phyloP scores from a whole-genome alignment of 2,797 vertebrate species.

The Sebastes diaconus region DNA sequence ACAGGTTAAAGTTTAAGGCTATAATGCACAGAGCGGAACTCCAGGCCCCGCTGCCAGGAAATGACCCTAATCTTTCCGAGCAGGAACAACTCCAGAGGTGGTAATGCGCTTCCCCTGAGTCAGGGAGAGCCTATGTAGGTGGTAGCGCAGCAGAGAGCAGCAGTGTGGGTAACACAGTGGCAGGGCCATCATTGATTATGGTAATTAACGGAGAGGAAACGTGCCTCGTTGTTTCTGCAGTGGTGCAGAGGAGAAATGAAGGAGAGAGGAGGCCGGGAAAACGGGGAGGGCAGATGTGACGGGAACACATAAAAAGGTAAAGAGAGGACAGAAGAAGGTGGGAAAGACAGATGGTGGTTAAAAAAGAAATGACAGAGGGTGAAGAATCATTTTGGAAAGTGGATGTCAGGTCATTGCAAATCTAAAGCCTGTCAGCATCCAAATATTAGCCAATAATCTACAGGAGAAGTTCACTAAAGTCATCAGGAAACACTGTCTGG shows the following conservation, averaged over 20 bases:
- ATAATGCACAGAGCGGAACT: conserved; percentile 52
- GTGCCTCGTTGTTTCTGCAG: conserved; percentile 33
- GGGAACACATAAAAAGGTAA: conserved; percentile 22
- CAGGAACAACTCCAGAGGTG: conserved; percentile 44
- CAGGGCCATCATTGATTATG: conserved; percentile 59
- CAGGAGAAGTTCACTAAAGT: neutral
- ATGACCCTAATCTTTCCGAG: conserved; percentile 69
- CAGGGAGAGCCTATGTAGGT: conserved; percentile 7
- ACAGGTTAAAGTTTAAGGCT: conserved; percentile 64
- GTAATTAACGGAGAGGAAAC: conserved; percentile 60
- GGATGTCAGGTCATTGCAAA: neutral
- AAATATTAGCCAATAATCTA: neutral
- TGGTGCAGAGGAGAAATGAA: conserved; percentile 30
- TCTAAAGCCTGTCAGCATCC: neutral
- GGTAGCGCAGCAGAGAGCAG: conserved; percentile 9
- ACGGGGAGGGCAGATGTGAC: conserved; percentile 8
- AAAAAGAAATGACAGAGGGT: neutral
- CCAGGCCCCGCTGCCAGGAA: conserved; percentile 48
- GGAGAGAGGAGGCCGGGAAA: neutral
- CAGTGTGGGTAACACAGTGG: conserved; percentile 25
- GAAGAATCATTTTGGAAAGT: neutral
- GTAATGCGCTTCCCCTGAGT: conserved; percentile 38
- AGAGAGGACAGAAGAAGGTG: neutral
- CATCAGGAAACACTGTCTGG: neutral
- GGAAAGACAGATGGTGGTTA: neutral